These are phyloP conservation scores for Aradus depressus DNA, from an alignment of 2,888 invertebrate species.

Conservation along the genomic window DNA sequence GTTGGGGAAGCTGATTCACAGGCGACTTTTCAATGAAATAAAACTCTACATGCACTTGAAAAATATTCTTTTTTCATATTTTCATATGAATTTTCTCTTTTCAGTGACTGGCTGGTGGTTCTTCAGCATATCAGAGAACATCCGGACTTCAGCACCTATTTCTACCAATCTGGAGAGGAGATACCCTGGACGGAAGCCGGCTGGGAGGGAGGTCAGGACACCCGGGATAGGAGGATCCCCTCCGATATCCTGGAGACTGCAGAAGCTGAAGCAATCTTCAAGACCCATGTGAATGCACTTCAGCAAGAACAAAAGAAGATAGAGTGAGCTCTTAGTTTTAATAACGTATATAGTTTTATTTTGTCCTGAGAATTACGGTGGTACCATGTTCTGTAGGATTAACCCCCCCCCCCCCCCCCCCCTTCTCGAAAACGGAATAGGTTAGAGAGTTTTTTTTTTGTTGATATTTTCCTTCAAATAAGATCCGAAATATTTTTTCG, in stretches of 20 bases:
- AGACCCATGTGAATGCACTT: conserved; percentile 79
- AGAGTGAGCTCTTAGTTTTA: conserved; percentile 54
- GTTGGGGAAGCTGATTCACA: too few species aligned
- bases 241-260: conserved; percentile 82
- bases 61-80: neutral
- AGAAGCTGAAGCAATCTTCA: conserved; percentile 85
- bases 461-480: too few species aligned
- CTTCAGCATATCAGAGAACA: conserved; percentile 77
- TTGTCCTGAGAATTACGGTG: too few species aligned
- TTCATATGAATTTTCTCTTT: conserved; percentile 33
- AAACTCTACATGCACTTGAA: too few species aligned
- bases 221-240: conserved; percentile 68
- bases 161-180: conserved; percentile 71
- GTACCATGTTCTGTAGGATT: too few species aligned
- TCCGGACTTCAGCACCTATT: conserved; percentile 87
- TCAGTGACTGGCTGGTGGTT: conserved; percentile 79
- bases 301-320: conserved; percentile 85
- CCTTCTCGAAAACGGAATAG: too few species aligned
- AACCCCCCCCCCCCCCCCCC: too few species aligned
- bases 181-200: conserved; percentile 66
- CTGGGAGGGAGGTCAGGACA: conserved; percentile 43
- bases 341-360: too few species aligned
- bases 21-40: too few species aligned
- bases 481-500: too few species aligned
- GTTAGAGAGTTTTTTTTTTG: too few species aligned